Base-by-base conservation (phyloP, 2,888 invertebrate species). In the Tenthredo scrophulariae region DNA sequence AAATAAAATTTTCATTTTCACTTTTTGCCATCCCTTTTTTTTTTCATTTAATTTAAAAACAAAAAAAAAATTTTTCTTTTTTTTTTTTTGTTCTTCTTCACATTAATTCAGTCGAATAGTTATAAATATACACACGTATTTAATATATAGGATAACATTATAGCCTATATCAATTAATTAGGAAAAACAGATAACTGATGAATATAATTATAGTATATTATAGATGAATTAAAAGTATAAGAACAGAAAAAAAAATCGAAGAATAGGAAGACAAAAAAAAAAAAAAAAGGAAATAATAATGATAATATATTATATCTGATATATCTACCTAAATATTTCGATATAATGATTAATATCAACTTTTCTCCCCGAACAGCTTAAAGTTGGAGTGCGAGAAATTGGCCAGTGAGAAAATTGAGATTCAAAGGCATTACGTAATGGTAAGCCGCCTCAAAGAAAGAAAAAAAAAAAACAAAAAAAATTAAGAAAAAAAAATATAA, bases 301-400 rank as follows among this genome's bases (percentile, higher is more conserved):
- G 13, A 62, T 26, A 58, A 58, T 13, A 74, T 10, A 37, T n/a
- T 43, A 74, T 15, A 43, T 13, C 3, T 40, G 22, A 74, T 22
- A n/a, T 26, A 43, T 26, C 2, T 29, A 33, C 15, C 33, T 29
- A 67, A 6, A 40, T 74, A 46, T 74, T 74, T 40, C 74, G 74
- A 46, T 37, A 65, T 37, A 80, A 80, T 43, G 80, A 80, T 80
- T 83, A 83, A 83, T 83, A n/a, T 58, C 65, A 67, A 40, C 26
- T 70, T 83, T 83, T 83, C 50, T 50, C 50, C 83, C 85, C 84
- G 80, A 85, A 89, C 95, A 95, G 96, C 94, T 95, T 97, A 94
- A 97, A 97, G 95, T 95, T 97, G 95, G 97, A 97, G 95, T 97
- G 97, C 94, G 97, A 97, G 94, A 97, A 97, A 94, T 94, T 97